These are phyloP conservation scores for Thomomys bottae DNA, from an alignment of 2,113 vertebrate genomes.

Conservation along the genomic window DNA sequence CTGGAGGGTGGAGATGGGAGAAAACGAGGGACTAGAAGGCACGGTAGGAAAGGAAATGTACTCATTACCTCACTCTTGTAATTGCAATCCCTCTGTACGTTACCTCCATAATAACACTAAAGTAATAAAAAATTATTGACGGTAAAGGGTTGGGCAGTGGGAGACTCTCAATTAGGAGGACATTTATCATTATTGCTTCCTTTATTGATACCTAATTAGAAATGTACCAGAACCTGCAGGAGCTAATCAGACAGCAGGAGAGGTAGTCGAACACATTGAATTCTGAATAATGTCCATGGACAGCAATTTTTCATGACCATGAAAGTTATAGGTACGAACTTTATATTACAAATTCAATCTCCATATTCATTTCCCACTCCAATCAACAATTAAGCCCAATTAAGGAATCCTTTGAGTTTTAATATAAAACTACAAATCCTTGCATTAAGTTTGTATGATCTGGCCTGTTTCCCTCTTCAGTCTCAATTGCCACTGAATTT, in stretches of 20 bases:
- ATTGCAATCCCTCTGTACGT: too few relatives aligned
- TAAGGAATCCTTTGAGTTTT: not conserved
- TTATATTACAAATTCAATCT: not conserved
- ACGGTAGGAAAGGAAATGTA: too few relatives aligned
- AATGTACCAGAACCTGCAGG: conserved; percentile 22
- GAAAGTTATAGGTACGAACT: not conserved
- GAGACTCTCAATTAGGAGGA: not conserved
- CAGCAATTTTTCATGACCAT: not conserved
- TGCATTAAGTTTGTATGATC: not conserved
- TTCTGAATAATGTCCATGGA: conserved; percentile 7
- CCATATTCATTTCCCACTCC: not conserved
- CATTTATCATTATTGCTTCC: conserved; percentile 51
- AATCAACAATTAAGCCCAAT: not conserved
- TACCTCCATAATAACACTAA: too few relatives aligned
- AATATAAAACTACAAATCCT: not conserved
- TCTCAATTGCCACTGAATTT: not conserved
- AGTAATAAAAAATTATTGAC: not conserved
- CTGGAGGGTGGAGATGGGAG: too few relatives aligned
- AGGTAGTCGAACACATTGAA: conserved; percentile 34
- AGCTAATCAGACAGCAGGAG: conserved; percentile 12
- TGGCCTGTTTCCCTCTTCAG: not conserved
- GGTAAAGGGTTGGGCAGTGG: not conserved
- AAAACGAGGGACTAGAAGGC: too few relatives aligned
- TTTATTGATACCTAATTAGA: conserved; percentile 59
- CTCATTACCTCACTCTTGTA: too few relatives aligned